Base-by-base conservation (phyloP, 2,888 invertebrate species). In the Boloria selene region DNA sequence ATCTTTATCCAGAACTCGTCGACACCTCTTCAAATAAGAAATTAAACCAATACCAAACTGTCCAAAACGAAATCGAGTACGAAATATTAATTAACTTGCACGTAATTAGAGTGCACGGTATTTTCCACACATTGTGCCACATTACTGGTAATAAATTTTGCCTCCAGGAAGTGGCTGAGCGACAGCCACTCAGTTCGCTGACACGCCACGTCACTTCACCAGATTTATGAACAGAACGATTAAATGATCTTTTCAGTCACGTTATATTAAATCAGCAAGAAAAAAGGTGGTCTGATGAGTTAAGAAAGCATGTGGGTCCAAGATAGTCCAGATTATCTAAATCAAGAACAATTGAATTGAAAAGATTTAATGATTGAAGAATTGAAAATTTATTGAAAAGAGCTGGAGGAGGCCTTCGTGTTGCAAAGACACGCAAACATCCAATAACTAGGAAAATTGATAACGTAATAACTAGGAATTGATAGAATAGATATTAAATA, bases 171-270 rank as follows among this genome's bases (percentile, higher is more conserved):
- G 69, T 31, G 52, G n/a, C 14, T 14, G 16, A 59, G 31, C 31
- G 31, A 45, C 66, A 53, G 16, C 53, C 63, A 50, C 65, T 64
- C 61, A 60, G 67, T 49, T 53, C 50, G 61, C 67, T 69, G 69
- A 64, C 69, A 51, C 45, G 62, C n/a, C 18, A 31, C 51, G 65
- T 50, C 67, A 52, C 51, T 16, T 44, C 45, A 51, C 5, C 14
- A 47, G 60, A 70, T 63, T 70, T 70, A 70, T 61, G 66, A 50
- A 56, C 58, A 49, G 13, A 13, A 14, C 18, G 44, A 53, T 58
- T 67, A 61, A 51, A 67, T 54, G n/a, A 16, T 47, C 51, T 65
- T 64, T 61, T 47, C 42, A 62, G 49, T 17, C 22, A 13, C 50
- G 61, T 53, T 64, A 60, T 63, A 64, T 56, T 66, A 69, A 65